Base-by-base conservation (phyloP, 2,797 vertebrate genomes). In the Pseudopleuronectes americanus region DNA sequence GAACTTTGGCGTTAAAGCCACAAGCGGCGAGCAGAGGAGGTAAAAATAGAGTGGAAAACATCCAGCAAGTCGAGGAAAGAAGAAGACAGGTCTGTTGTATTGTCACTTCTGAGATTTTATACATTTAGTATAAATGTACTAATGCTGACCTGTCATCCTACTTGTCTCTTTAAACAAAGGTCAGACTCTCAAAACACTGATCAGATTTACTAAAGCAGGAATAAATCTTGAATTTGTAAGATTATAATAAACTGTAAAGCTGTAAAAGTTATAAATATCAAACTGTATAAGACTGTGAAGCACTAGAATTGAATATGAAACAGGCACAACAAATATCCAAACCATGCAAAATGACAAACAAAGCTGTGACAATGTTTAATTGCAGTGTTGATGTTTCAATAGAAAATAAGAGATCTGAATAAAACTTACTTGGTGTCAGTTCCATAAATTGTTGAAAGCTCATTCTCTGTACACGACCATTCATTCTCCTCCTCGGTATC, bases 391-490 rank as follows among this genome's bases (percentile, higher is more conserved):
- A 45, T 10, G 7, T 57, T n/a, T 56, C 3, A 12, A 28, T 3
- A 54, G 36, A 64, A 68, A 28, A 26, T 13, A n/a, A 2, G 3
- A 57, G 24, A 54, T 51, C 49, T 47, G 9, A 63, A 58, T 19
- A 19, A 63, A 79, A 92, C 94, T 94, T 92, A 95, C 94, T 90
- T 85, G 88, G 77, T 88, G 87, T 80, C 78, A 84, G 49, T 74
- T 88, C 77, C 89, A 87, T 91, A 81, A 77, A 79, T 71, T 74
- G 81, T 64, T 87, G 85, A 87, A 91, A 86, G 84, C 71, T 58
- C 93, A 93, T 93, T 68, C 88, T 94, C 92, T 88, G 92, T 77
- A 91, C 91, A 92, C 92, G 90, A 85, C 93, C 92, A 92, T 89
- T 94, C 93, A 94, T 94, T 92, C 92, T 93, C 79, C 79, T 77